phyloP scores from a whole-genome alignment of 53 echinoderm and acorn worm genomes.

The Mesocentrotus franciscanus region DNA sequence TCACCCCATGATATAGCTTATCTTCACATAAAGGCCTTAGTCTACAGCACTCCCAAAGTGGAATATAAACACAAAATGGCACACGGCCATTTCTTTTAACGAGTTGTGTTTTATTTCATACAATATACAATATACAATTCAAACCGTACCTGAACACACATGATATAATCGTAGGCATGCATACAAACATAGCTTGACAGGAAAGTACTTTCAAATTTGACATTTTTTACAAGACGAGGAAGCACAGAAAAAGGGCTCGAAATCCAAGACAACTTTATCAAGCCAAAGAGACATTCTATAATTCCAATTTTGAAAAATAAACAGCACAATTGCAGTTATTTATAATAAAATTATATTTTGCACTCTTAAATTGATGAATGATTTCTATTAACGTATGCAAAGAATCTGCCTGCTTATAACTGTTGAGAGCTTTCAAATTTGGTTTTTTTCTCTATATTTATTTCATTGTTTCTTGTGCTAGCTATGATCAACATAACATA shows the following conservation, averaged over 20 bases:
- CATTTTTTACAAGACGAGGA: constrained; percentile 8
- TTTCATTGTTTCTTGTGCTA: too few species aligned
- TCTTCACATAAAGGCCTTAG: too few species aligned
- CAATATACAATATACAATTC: constrained; percentile 34
- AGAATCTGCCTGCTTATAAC: too few species aligned
- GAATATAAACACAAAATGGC: not conserved
- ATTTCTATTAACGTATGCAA: too few species aligned
- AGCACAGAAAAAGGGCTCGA: not conserved
- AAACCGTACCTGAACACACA: constrained; percentile 14
- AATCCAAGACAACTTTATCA: not conserved
- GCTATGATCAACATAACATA: too few species aligned
- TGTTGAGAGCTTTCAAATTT: too few species aligned
- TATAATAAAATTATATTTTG: too few species aligned
- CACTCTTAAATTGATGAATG: too few species aligned
- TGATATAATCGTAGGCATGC: not conserved
- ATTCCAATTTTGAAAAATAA: not conserved
- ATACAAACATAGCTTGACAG: not conserved
- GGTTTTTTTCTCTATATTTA: too few species aligned
- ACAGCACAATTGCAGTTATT: too few species aligned
- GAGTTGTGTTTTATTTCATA: constrained; percentile 47
- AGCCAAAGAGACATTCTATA: not conserved
- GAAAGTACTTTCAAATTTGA: constrained; percentile 26
- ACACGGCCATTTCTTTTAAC: not conserved
- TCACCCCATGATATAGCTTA: too few species aligned
- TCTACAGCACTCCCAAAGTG: too few species aligned